Conservation (phyloP, 1,140 invertebrate species). For the Sitophilus oryzae region DNA sequence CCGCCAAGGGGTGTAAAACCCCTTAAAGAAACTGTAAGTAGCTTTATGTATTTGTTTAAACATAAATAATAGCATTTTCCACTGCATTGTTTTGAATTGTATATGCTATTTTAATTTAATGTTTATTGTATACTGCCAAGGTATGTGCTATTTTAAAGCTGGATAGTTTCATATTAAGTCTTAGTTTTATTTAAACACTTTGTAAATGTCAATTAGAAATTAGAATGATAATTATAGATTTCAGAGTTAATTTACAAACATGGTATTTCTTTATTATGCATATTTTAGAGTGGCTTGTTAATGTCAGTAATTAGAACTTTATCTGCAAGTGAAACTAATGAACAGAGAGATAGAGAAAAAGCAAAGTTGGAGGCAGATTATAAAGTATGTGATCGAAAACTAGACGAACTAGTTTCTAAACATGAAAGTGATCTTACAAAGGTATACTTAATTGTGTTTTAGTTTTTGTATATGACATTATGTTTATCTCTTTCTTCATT, state of each 20-base stretch:
- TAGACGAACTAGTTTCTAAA: slow-evolving; percentile 82
- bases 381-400: slow-evolving; percentile 78
- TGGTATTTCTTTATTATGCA: neutral
- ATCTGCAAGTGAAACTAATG: slow-evolving; percentile 88
- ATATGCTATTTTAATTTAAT: no score
- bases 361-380: slow-evolving; percentile 90
- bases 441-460: slow-evolving; percentile 49
- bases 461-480: neutral
- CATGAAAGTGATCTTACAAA: slow-evolving; percentile 84
- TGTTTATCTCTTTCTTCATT: no score
- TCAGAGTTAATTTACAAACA: neutral
- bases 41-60: neutral
- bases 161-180: slow-evolving; percentile 6
- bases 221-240: slow-evolving; percentile 1
- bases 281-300: slow-evolving; percentile 73
- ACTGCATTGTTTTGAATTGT: neutral
- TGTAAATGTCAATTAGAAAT: slow-evolving; percentile 15
- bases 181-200: slow-evolving; percentile 26
- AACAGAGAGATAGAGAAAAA: slow-evolving; percentile 91
- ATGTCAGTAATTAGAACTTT: slow-evolving; percentile 89
- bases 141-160: no score
- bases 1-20: slow-evolving; percentile 75
- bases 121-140: no score
- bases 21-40: slow-evolving; percentile 71
- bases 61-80: neutral